These are phyloP conservation scores for Erannis defoliaria DNA, from an alignment of 2,888 invertebrate species.

Conservation along the genomic window DNA sequence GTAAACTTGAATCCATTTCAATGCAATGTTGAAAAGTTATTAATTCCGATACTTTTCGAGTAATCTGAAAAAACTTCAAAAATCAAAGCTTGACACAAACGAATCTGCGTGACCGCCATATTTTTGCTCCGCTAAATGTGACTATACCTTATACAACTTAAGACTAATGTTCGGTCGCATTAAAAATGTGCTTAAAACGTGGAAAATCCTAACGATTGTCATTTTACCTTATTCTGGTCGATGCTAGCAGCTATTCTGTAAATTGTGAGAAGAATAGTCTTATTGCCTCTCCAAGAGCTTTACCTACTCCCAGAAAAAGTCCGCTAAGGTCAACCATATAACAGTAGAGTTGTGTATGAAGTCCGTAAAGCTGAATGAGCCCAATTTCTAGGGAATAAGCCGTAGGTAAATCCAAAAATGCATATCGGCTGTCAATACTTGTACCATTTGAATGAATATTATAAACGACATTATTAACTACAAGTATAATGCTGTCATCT, in stretches of 20 bases:
- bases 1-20: no score
- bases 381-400: neutral
- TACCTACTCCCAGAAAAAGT: neutral
- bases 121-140: no score
- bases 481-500: neutral
- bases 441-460: neutral
- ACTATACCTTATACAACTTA: no score
- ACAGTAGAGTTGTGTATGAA: constrained; percentile 8
- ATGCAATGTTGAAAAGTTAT: no score
- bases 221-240: no score
- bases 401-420: constrained; percentile 7
- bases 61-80: no score
- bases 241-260: neutral
- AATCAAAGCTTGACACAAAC: no score
- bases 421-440: neutral
- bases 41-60: no score
- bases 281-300: neutral
- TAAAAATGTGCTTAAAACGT: no score
- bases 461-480: neutral
- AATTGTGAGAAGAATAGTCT: neutral
- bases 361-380: neutral
- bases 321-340: neutral
- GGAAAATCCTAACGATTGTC: no score
- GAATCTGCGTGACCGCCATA: no score
- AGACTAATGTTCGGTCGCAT: no score